Conservation (phyloP, 1,140 invertebrate species). For the Drosophila azteca region DNA sequence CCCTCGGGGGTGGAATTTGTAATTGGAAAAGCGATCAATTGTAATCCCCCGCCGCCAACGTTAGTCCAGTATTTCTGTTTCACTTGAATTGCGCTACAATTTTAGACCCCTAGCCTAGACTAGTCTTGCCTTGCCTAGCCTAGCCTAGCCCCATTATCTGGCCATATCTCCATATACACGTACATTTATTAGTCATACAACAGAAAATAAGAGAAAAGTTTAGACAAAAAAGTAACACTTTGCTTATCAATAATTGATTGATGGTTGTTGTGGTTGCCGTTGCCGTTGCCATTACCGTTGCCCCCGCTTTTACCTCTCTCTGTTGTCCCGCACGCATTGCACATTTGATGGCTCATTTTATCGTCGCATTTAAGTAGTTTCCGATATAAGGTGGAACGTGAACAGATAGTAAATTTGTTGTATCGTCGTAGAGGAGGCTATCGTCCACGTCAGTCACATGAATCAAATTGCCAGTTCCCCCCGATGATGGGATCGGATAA, state of each 20-base stretch:
- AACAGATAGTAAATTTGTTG: conserved; percentile 55
- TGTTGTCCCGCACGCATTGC: conserved; percentile 40
- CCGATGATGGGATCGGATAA: conserved; percentile 3
- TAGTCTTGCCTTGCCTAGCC: not conserved
- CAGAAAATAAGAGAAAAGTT: conserved; percentile 34
- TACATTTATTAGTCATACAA: conserved; percentile 61
- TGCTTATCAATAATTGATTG: conserved; percentile 64
- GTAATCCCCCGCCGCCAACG: conserved; percentile 29
- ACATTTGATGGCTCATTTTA: conserved; percentile 70
- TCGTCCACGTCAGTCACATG: conserved; percentile 4
- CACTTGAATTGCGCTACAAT: conserved; percentile 42
- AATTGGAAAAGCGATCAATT: conserved; percentile 53
- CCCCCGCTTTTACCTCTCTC: not conserved
- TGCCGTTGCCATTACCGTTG: too few species aligned
- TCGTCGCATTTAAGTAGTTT: conserved; percentile 44
- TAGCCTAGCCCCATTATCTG: conserved; percentile 30
- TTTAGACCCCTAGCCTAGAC: conserved; percentile 23
- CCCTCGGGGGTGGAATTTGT: conserved; percentile 28
- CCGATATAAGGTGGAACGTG: conserved; percentile 58
- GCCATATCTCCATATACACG: conserved; percentile 25
- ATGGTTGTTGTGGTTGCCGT: conserved; percentile 43
- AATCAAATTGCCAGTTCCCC: not conserved
- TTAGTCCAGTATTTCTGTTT: conserved; percentile 5
- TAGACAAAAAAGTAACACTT: conserved; percentile 25
- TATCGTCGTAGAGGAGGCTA: conserved; percentile 31